Evolutionary conservation across 2,888 invertebrate species (phyloP).

Genomic region (Lycocerus yunnanus): DNA sequence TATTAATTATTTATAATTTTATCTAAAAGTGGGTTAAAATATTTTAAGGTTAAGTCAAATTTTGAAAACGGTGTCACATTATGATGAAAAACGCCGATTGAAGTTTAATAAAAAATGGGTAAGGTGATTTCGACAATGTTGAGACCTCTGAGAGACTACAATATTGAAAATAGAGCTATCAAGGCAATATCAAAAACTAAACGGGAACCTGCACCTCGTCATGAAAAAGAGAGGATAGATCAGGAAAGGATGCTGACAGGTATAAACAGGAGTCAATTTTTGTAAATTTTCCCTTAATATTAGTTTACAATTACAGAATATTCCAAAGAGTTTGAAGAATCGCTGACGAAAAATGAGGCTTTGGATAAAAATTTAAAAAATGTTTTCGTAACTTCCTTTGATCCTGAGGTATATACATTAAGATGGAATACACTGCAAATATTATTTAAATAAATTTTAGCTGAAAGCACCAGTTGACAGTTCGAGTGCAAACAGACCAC

Average conservation of each 20-base stretch:
- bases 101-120: conserved; percentile 61
- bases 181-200: conserved; percentile 67
- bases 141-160: conserved; percentile 68
- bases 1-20: neutral
- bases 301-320: conserved; percentile 54
- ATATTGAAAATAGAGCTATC: conserved; percentile 77
- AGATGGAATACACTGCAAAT: neutral
- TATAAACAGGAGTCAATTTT: conserved; percentile 35
- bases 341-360: conserved; percentile 65
- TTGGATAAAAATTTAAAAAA: conserved; percentile 69
- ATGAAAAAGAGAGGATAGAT: conserved; percentile 64
- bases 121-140: conserved; percentile 64
- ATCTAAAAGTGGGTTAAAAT: neutral
- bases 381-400: conserved; percentile 74
- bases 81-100: neutral
- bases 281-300: neutral
- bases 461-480: conserved; percentile 53
- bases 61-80: neutral
- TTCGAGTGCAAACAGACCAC: conserved; percentile 52
- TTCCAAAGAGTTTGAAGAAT: conserved; percentile 65
- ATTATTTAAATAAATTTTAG: conserved; percentile 34
- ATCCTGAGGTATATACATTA: conserved; percentile 44
- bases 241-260: conserved; percentile 66
- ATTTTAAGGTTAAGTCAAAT: neutral
- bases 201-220: conserved; percentile 70